phyloP scores from a whole-genome alignment of 2,797 vertebrate species.

The Okamejei kenojei region DNA sequence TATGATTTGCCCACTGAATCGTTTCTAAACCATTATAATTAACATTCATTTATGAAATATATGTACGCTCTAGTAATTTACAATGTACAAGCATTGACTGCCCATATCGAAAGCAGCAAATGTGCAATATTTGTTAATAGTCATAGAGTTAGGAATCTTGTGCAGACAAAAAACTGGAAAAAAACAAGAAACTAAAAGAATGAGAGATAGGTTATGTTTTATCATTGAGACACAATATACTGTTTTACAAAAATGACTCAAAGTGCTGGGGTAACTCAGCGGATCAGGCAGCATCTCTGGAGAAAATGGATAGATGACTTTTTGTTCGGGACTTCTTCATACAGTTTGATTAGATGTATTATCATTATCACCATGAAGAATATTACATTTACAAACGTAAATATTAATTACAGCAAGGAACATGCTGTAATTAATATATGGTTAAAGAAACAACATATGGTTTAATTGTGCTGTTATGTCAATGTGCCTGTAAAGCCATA shows the following conservation, averaged over 20 bases:
- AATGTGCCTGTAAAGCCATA: too few relatives aligned
- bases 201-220: conserved; percentile 1
- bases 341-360: neutral
- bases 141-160: neutral
- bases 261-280: too few relatives aligned
- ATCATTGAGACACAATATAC: neutral
- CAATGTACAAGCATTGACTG: neutral
- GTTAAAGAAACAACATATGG: neutral
- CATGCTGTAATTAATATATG: too few relatives aligned
- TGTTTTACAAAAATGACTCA: too few relatives aligned
- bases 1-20: neutral
- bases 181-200: conserved; percentile 1
- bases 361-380: neutral
- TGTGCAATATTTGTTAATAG: neutral
- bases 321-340: too few relatives aligned
- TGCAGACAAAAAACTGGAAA: neutral
- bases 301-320: too few relatives aligned
- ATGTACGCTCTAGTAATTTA: neutral
- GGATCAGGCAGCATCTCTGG: too few relatives aligned
- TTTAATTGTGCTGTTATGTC: neutral
- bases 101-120: neutral
- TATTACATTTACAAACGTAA: too few relatives aligned
- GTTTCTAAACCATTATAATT: neutral
- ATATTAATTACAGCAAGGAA: neutral
- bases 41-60: conserved; percentile 26